Conservation (phyloP, 2,797 vertebrate genomes). For the Oreochromis mossambicus region DNA sequence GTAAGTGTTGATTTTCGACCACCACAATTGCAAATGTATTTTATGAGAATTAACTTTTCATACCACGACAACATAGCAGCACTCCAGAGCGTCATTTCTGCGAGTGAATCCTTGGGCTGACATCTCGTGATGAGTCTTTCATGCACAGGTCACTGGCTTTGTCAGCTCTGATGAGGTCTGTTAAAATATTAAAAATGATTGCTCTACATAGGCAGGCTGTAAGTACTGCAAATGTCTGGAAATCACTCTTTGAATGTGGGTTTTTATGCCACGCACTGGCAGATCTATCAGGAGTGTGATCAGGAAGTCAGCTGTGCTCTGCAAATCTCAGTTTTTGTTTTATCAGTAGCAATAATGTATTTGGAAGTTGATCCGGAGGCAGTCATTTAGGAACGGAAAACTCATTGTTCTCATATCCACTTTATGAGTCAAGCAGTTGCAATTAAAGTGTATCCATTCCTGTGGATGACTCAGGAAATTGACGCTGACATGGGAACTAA, state of each 20-base stretch:
- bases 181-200: conserved; percentile 27
- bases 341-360: neutral
- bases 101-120: neutral
- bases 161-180: conserved; percentile 13
- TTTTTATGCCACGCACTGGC: conserved; percentile 51
- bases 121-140: conserved; percentile 22
- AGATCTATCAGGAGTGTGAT: conserved; percentile 9
- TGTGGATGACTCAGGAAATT: conserved; percentile 28
- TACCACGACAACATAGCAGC: neutral
- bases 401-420: neutral
- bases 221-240: conserved; percentile 13
- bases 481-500: neutral
- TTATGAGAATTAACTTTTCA: neutral
- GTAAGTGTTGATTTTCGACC: neutral
- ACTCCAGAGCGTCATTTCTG: neutral
- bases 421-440: neutral
- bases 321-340: neutral
- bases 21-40: neutral
- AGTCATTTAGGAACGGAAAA: neutral
- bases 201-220: conserved; percentile 1
- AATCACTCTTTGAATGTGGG: conserved; percentile 38
- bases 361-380: neutral
- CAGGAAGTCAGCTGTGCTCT: conserved; percentile 24
- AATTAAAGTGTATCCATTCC: conserved; percentile 5
- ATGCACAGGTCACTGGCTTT: conserved; percentile 41